phyloP scores from a whole-genome alignment of 1,140 invertebrate species.

The Drosophila virilis region DNA sequence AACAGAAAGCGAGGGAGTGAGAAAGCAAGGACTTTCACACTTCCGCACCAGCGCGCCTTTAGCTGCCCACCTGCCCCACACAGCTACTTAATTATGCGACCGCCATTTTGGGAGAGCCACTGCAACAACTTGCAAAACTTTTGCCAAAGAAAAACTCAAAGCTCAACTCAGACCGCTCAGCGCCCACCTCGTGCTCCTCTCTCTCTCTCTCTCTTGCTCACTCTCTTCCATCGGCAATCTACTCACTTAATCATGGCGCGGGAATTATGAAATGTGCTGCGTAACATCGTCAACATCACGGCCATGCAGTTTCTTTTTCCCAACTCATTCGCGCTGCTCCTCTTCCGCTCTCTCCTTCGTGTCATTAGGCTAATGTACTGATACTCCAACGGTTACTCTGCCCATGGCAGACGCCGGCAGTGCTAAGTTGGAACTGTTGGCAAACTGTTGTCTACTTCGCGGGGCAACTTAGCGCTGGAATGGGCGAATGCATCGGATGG shows the following conservation, averaged over 20 bases:
- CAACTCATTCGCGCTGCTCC: neutral
- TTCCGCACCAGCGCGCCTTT: constrained; percentile 28
- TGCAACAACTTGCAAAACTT: constrained; percentile 59
- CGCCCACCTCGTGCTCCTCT: no score
- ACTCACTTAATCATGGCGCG: constrained; percentile 69
- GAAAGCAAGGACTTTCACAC: constrained; percentile 56
- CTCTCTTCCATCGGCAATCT: neutral
- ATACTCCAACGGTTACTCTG: constrained; percentile 12
- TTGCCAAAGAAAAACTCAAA: constrained; percentile 52
- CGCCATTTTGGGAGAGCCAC: constrained; percentile 41
- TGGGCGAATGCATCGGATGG: neutral
- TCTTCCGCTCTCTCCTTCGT: neutral
- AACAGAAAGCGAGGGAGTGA: no score
- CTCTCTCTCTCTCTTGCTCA: no score
- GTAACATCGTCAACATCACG: constrained; percentile 52
- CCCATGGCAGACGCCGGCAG: constrained; percentile 1
- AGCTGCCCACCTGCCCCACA: neutral
- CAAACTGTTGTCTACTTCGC: constrained; percentile 21
- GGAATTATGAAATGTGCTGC: constrained; percentile 81
- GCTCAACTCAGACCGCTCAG: constrained; percentile 2
- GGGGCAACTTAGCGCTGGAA: neutral
- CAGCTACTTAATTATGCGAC: constrained; percentile 66
- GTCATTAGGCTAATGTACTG: constrained; percentile 76
- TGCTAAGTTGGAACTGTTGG: constrained; percentile 27
- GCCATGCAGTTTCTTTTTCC: constrained; percentile 32